Evolutionary conservation across 2,797 vertebrate genomes (phyloP), one percentile per base, ranked within the genome.

Genomic region (Basileuterus tristriatus): DNA sequence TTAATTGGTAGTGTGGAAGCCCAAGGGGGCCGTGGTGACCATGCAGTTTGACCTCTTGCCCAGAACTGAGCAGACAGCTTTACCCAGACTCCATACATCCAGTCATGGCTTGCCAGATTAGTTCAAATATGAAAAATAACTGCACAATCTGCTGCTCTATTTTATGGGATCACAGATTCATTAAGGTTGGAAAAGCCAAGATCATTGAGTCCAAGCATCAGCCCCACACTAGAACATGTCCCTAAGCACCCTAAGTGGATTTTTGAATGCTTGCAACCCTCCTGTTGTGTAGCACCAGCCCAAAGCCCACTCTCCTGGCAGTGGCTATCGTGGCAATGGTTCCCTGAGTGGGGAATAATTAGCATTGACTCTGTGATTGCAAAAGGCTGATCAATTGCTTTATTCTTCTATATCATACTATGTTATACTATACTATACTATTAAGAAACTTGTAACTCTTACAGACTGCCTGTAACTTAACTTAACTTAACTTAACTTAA

Each of bases 1-100:
- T 95, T 95, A 93, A 96, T 56, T 81, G 82, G 46, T 26, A 78
- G 83, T n/a, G 71, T 89, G 90, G 41, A 74, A 93, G 86, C 78
- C 71, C 89, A 70, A 32, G 68, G 83, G 80, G 78, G 20, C 47
- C 2, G 1, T 64, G 0, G 8, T 60, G 88, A 72, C 70, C 63
- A 43, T n/a, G 60, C 9, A 69, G 63, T 59, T 71, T 82, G 81
- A 83, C 78, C 44, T 69, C 52, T 65, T 63, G 50, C 47, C 77
- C 1, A 1, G 36, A 39, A 49, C 24, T 0, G 2, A 52, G 49
- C 56, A 53, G 47, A 4, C 36, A 62, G 63, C 67, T 69, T 72
- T 47, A 44, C 34, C 18, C 72, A 65, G 50, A 19, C 21, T 30
- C 52, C 37, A 93, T 8, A 3, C 41, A n/a, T 13, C 78, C 70